Conservation (phyloP, 2,888 invertebrate species). For the Aricia artaxerxes region DNA sequence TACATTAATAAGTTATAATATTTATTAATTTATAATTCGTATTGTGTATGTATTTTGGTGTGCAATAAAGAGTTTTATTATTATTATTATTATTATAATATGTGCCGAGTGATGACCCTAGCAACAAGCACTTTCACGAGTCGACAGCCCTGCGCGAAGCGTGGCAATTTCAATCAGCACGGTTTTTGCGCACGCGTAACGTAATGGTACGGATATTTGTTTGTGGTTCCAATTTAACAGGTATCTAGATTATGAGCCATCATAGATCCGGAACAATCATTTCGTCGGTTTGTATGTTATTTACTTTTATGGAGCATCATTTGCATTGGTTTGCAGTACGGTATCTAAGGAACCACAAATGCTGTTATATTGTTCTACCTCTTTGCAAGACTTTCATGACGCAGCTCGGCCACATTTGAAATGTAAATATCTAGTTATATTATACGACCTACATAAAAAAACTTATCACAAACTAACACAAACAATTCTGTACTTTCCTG, state of each 20-base stretch:
- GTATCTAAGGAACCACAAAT: background rate
- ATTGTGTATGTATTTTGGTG: too few relatives aligned
- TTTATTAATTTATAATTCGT: too few relatives aligned
- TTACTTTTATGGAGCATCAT: background rate
- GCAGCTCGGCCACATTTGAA: too few relatives aligned
- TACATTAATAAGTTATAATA: too few relatives aligned
- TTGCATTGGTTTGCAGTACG: conserved; percentile 12
- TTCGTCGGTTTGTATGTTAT: conserved; percentile 42
- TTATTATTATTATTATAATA: too few relatives aligned
- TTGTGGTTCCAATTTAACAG: conserved; percentile 56
- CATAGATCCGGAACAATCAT: conserved; percentile 42
- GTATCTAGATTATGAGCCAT: conserved; percentile 45
- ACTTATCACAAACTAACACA: too few relatives aligned
- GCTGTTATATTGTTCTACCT: background rate
- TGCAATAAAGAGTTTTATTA: too few relatives aligned
- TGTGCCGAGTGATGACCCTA: background rate
- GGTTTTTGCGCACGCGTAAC: conserved; percentile 61
- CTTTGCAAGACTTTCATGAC: too few relatives aligned
- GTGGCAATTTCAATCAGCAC: conserved; percentile 57
- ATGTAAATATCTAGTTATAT: too few relatives aligned
- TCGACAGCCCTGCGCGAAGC: conserved; percentile 29
- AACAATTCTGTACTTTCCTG: too few relatives aligned
- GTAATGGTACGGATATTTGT: conserved; percentile 57
- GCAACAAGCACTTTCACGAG: background rate
- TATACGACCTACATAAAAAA: too few relatives aligned